Base-by-base conservation (phyloP, 1,140 invertebrate species). In the Hypothenemus hampei region DNA sequence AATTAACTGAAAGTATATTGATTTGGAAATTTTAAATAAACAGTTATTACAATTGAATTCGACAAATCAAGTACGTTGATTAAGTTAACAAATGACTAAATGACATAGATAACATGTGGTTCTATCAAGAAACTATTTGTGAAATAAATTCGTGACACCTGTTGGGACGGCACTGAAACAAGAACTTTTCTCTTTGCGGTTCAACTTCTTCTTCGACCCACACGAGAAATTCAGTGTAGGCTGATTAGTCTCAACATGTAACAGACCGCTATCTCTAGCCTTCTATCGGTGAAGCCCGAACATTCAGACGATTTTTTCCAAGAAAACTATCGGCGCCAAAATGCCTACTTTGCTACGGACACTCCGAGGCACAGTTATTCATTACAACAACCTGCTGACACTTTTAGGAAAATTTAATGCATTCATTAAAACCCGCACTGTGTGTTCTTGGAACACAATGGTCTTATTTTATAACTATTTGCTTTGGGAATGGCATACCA, bases 171-270 rank as follows among this genome's bases (percentile, higher is more conserved):
- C 50, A 53, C 50, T 53, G 50, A 45, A 24, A 36, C 18, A 15
- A 36, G 18, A 18, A 48, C 18, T 39, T 40, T 24, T 39, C 35
- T 40, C 19, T 48, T 20, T 15, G 16, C 53, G 31, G 26, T 56
- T 56, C 45, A 47, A 56, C 44, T 56, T 26, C 53, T 47, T 31
- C 53, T n/a, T n/a, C n/a, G n/a, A n/a, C n/a, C 53, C 45, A 56
- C 53, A 41, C 53, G 22, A 56, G 52, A 54, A 54, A 56, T 56
- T 56, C 53, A 56, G 53, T 56, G 53, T 56, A 56, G 53, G 53
- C 45, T 56, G 53, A 56, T 56, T 56, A 56, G 44, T 24, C 45
- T 56, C 48, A 56, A 56, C 53, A 56, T 56, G 53, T 47, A 47
- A 56, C 45, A 33, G 37, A 48, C 43, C 45, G 53, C 53, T 48